phyloP scores from a whole-genome alignment of 2,888 invertebrate genomes.

The Drosophila eohydei region DNA sequence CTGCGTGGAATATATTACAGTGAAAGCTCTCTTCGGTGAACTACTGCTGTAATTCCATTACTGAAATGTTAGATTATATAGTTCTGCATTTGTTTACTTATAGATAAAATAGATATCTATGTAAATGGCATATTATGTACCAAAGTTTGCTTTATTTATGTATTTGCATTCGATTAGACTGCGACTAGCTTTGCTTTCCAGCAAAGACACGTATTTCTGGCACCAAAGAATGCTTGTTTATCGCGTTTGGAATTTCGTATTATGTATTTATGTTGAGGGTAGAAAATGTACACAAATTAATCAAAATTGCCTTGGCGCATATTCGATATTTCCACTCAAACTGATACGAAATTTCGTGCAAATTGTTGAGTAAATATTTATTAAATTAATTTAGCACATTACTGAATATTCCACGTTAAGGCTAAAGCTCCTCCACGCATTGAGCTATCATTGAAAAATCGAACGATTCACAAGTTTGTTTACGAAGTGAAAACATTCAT shows the following conservation, averaged over 20 bases:
- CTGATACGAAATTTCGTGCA: neutral
- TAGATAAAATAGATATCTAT: neutral
- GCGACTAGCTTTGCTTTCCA: neutral
- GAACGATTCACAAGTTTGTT: neutral
- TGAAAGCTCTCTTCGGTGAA: neutral
- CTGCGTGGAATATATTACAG: conserved; percentile 10
- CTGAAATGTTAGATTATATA: neutral
- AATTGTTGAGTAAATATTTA: conserved; percentile 43
- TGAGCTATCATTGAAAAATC: conserved; percentile 6
- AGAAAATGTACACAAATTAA: neutral
- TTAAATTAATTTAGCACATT: conserved; percentile 36
- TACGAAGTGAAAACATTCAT: conserved; percentile 7
- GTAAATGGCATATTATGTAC: neutral
- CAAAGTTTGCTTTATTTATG: neutral
- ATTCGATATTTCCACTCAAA: neutral
- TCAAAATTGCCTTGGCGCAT: neutral
- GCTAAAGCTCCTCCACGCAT: conserved; percentile 11
- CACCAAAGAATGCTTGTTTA: conserved; percentile 6
- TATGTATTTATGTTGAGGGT: neutral
- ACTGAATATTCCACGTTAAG: conserved; percentile 14
- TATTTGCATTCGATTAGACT: neutral
- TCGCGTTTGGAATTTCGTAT: neutral
- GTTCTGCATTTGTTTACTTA: neutral
- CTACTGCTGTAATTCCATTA: neutral
- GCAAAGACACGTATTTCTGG: conserved; percentile 4